These are phyloP conservation scores for Petrocephalus microphthalmus DNA, from an alignment of 2,113 vertebrate species.

Conservation along the genomic window DNA sequence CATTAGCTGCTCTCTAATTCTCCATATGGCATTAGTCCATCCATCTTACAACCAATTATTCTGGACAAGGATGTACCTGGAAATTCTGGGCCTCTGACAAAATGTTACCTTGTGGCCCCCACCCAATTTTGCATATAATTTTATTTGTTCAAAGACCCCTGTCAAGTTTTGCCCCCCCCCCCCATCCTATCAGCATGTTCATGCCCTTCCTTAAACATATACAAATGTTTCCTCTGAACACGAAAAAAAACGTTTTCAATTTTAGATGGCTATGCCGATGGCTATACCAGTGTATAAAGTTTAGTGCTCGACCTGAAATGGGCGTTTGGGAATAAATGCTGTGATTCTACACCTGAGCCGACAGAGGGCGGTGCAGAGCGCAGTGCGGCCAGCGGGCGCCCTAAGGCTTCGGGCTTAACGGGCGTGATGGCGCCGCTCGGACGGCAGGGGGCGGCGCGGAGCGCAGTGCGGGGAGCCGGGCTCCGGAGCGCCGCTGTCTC, in stretches of 20 bases:
- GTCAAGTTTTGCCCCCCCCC: neutral
- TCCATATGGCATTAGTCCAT: neutral
- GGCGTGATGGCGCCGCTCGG: neutral
- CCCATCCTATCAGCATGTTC: neutral
- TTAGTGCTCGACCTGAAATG: neutral
- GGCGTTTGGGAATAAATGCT: neutral
- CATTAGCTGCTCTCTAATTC: neutral
- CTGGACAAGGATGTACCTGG: neutral
- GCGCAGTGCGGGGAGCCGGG: constrained; percentile 3
- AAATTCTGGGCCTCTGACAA: neutral
- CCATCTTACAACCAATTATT: neutral
- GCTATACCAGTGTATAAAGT: neutral
- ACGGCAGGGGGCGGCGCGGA: neutral
- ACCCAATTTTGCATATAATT: neutral
- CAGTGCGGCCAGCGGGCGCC: neutral
- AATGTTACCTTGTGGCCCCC: too few relatives aligned
- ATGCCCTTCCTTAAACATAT: neutral
- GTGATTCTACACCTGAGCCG: neutral
- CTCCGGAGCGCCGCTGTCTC: constrained; percentile 6
- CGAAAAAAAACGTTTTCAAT: neutral
- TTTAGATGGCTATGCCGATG: too few relatives aligned
- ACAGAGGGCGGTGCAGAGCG: neutral
- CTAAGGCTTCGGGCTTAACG: neutral
- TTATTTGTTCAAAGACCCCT: neutral
- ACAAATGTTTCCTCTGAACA: neutral